Base-by-base conservation (phyloP, 2,113 vertebrate genomes). In the Scolopax mira region DNA sequence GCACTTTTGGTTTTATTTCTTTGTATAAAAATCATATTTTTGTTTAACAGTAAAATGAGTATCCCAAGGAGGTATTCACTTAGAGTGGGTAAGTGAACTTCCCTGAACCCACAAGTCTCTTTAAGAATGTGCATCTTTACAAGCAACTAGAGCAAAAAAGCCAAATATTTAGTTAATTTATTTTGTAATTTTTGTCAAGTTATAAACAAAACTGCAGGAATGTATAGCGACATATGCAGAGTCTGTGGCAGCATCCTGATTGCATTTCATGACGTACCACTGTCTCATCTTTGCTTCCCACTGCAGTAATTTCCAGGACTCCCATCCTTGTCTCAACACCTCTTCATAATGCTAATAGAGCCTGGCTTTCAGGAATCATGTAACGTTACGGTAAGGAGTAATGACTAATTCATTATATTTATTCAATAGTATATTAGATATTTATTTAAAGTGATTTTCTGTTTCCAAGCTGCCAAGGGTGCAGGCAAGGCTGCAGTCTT, bases 361-460 rank as follows among this genome's bases (percentile, higher is more conserved):
- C 23, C 72, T 73, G 74, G 55, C 52, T 97, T 95, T 92, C 46
- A 81, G 88, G 73, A 82, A 88, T 61, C 49, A 31, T 13, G 4
- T 78, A 94, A 88, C 31, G 33, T n/a, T 91, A 75, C 12, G 3
- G 74, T 65, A 77, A 95, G 55, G 58, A 93, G 72, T 44, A 87
- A 93, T 86, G 85, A 90, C 74, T 77, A 93, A 89, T 78, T 77
- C 31, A 83, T 91, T 67, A 25, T 90, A 90, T 92, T 95, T 95
- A 62, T 82, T 91, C 64, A 75, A 15, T 21, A 7, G 19, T 66
- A 74, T 80, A 55, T 73, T 70, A 89, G 49, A 39, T 84, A 88
- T 71, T 92, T 96, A 88, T 93, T 96, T 88, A 64, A 90, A 94
- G 49, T 35, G 39, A 52, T 86, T 96, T 95, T 91, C 62, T 71